A percentile compares a stretch with the other conserved stretches of the same genome.
phyloP scores from a whole-genome alignment of 2,113 vertebrate species.

The Vulpes vulpes region DNA sequence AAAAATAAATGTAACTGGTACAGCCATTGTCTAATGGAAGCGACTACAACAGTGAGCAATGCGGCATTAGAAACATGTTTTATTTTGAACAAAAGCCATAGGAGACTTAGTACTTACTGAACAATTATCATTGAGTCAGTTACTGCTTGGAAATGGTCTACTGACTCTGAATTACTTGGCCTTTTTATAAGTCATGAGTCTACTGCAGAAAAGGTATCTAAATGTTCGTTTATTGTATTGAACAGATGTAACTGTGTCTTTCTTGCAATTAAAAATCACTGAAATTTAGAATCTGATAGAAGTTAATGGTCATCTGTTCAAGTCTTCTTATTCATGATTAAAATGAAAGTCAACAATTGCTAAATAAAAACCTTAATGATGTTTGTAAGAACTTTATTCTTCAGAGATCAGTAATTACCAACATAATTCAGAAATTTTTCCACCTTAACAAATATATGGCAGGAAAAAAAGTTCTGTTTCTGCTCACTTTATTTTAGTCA shows the following conservation, averaged over 20 bases:
- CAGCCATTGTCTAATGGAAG: background rate
- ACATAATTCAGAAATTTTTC: constrained; percentile 30
- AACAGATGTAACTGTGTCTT: background rate
- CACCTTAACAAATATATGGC: constrained; percentile 19
- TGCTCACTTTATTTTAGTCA: constrained; percentile 67
- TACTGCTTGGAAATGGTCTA: constrained; percentile 27
- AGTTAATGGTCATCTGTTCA: background rate
- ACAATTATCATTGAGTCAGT: background rate
- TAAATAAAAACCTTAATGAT: constrained; percentile 14
- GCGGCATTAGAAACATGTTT: constrained; percentile 25
- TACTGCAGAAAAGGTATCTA: background rate
- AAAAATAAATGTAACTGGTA: constrained; percentile 34
- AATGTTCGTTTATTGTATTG: background rate
- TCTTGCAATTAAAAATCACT: background rate
- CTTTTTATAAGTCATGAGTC: background rate
- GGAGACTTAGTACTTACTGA: background rate
- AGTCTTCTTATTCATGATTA: background rate
- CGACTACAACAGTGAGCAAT: background rate
- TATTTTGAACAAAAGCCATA: constrained; percentile 28
- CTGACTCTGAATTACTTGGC: background rate
- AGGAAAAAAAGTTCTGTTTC: constrained; percentile 28
- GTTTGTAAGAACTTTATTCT: background rate
- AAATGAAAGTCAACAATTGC: background rate
- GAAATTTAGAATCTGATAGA: background rate
- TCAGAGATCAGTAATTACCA: background rate